A percentile compares a stretch with the other conserved stretches of the same genome.
phyloP scores from a whole-genome alignment of 2,888 invertebrate species.

The Calameuta idolon region DNA sequence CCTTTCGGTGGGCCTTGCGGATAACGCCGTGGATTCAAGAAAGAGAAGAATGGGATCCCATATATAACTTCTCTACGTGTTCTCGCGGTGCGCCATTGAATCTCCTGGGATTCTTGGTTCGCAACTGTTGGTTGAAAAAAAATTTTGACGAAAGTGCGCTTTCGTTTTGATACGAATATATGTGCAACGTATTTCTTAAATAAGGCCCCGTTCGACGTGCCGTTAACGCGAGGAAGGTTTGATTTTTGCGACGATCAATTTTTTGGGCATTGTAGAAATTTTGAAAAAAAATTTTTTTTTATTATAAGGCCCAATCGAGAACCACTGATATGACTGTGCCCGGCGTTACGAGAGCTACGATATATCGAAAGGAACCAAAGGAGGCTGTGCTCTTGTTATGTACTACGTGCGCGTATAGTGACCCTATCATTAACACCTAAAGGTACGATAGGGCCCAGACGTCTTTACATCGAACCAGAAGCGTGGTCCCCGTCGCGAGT shows the following conservation, averaged over 20 bases:
- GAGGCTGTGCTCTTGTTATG: slow-evolving; percentile 52
- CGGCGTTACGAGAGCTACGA: slow-evolving; percentile 57
- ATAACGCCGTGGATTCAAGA: slow-evolving; percentile 17
- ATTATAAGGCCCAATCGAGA: not conserved
- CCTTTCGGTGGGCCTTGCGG: slow-evolving; percentile 33
- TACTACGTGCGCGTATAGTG: slow-evolving; percentile 49
- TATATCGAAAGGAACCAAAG: slow-evolving; percentile 33
- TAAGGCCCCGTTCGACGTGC: too few relatives aligned
- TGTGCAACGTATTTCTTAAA: too few relatives aligned
- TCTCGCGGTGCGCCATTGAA: slow-evolving; percentile 49
- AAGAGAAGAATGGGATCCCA: slow-evolving; percentile 56
- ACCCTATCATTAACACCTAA: slow-evolving; percentile 64
- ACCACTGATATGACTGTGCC: slow-evolving; percentile 17
- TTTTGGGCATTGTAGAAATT: not conserved
- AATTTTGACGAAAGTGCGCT: not conserved
- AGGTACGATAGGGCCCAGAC: slow-evolving; percentile 46
- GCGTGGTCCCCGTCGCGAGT: slow-evolving; percentile 7
- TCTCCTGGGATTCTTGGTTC: slow-evolving; percentile 41
- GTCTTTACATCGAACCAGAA: not conserved
- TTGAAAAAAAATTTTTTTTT: not conserved
- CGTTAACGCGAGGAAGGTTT: too few relatives aligned
- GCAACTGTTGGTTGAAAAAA: slow-evolving; percentile 37
- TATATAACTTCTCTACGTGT: slow-evolving; percentile 60
- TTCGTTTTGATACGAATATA: not conserved
- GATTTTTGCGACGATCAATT: too few relatives aligned